Evolutionary conservation across 1,140 invertebrate genomes (phyloP).

Genomic region (Coenobita brevimanus): DNA sequence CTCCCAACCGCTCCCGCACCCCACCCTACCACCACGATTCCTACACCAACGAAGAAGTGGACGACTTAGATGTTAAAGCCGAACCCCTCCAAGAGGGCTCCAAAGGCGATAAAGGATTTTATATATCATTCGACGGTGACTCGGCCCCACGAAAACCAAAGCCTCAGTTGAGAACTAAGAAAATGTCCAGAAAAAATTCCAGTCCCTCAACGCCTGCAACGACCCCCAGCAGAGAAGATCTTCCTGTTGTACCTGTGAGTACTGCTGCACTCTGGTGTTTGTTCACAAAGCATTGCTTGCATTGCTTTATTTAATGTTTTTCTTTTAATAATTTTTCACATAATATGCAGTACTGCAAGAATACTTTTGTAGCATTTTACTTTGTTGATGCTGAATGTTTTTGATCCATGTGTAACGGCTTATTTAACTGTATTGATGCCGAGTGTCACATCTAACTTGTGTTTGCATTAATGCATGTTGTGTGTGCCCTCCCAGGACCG

Average conservation of each 20-base stretch:
- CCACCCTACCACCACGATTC: conserved; percentile 58
- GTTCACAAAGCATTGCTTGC: too few relatives aligned
- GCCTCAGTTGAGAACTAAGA: conserved; percentile 80
- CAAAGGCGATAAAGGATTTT: conserved; percentile 88
- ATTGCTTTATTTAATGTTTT: too few relatives aligned
- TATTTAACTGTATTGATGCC: conserved; percentile 10
- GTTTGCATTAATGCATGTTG: conserved; percentile 58
- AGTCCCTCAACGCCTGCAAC: conserved; percentile 67
- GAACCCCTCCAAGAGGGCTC: conserved; percentile 72
- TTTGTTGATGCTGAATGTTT: conserved; percentile 28
- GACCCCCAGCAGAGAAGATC: conserved; percentile 65
- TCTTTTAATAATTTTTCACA: background rate
- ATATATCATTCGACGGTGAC: conserved; percentile 93
- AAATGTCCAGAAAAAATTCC: conserved; percentile 70
- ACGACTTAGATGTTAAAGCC: conserved; percentile 70
- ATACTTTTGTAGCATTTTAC: conserved; percentile 25
- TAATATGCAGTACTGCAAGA: background rate
- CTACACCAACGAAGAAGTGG: conserved; percentile 63
- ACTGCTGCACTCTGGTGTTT: conserved; percentile 14
- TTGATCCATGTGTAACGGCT: background rate
- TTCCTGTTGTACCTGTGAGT: conserved; percentile 67
- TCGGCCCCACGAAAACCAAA: conserved; percentile 88
- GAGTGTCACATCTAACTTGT: conserved; percentile 23
- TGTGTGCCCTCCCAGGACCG: conserved; percentile 52
- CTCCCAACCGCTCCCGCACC: conserved; percentile 61